phyloP scores from a whole-genome alignment of 2,888 invertebrate species.

The Perizoma affinitatum region DNA sequence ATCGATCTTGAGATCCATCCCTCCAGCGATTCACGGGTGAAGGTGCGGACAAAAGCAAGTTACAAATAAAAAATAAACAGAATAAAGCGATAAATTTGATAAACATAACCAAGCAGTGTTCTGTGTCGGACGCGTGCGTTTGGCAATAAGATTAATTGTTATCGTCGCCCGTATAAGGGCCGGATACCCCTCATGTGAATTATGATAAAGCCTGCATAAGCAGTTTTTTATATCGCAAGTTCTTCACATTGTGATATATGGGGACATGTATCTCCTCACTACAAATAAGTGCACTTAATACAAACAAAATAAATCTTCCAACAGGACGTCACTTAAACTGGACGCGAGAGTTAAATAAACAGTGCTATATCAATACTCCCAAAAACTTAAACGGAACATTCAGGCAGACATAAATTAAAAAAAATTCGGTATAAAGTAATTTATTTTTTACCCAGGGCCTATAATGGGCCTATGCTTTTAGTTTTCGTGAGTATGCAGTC shows the following conservation, averaged over 20 bases:
- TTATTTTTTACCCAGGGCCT: no score
- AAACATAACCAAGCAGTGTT: slow-evolving; percentile 48
- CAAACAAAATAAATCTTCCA: slow-evolving; percentile 58
- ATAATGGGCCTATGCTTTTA: no score
- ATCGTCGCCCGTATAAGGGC: slow-evolving; percentile 51
- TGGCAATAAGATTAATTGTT: slow-evolving; percentile 70
- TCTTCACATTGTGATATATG: slow-evolving; percentile 50
- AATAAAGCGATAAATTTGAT: slow-evolving; percentile 53
- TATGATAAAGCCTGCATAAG: slow-evolving; percentile 55
- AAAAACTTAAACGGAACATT: no score
- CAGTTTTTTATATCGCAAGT: slow-evolving; percentile 50
- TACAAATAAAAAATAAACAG: slow-evolving; percentile 44
- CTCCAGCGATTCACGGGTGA: not conserved
- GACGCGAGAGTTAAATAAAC: not conserved
- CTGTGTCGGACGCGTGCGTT: slow-evolving; percentile 51
- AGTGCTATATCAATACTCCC: no score
- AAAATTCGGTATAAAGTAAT: no score
- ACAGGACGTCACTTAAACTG: not conserved
- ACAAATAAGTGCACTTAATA: slow-evolving; percentile 56
- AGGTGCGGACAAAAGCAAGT: slow-evolving; percentile 20
- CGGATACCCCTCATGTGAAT: slow-evolving; percentile 54
- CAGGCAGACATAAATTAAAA: no score
- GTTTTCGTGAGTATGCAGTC: no score
- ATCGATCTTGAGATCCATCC: no score
- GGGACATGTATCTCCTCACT: slow-evolving; percentile 45